Conservation (phyloP, 1,140 invertebrate genomes). For the Heliconius himera region DNA sequence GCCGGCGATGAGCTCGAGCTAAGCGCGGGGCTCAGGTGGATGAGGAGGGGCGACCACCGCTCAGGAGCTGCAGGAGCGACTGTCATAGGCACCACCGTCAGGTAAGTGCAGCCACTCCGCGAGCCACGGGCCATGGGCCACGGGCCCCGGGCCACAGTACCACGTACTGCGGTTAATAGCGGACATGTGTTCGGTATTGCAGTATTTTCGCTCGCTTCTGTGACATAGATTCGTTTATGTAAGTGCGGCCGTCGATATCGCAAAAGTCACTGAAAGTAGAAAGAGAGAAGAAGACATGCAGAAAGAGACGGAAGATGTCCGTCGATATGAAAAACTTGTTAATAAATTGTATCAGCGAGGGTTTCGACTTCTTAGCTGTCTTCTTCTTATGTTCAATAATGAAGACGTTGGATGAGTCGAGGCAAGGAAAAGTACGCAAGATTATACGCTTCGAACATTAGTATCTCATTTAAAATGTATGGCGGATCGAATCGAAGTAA, state of each 20-base stretch:
- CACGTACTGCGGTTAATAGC: slow-evolving; percentile 30
- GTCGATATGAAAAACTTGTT: slow-evolving; percentile 52
- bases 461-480: slow-evolving; percentile 15
- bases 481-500: slow-evolving; percentile 18
- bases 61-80: slow-evolving; percentile 43
- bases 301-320: slow-evolving; percentile 53
- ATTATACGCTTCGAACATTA: slow-evolving; percentile 7
- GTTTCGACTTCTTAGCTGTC: slow-evolving; percentile 14
- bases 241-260: slow-evolving; percentile 62
- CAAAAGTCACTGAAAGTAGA: slow-evolving; percentile 55
- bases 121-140: no score
- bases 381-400: slow-evolving; percentile 9
- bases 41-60: slow-evolving; percentile 51
- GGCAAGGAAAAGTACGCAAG: neutral
- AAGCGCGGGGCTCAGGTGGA: slow-evolving; percentile 54
- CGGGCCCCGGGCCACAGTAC: neutral
- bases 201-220: slow-evolving; percentile 50
- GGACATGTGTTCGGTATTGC: slow-evolving; percentile 49
- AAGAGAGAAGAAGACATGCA: slow-evolving; percentile 49
- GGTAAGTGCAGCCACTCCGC: slow-evolving; percentile 40
- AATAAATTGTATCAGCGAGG: slow-evolving; percentile 42
- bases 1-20: slow-evolving; percentile 61
- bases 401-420: slow-evolving; percentile 3
- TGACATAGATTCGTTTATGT: slow-evolving; percentile 68
- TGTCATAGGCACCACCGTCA: slow-evolving; percentile 48